Percentiles rank a stretch among this genome's conserved stretches.
phyloP scores from a whole-genome alignment of 2,797 vertebrate species.

The Tarsius wallacei region DNA sequence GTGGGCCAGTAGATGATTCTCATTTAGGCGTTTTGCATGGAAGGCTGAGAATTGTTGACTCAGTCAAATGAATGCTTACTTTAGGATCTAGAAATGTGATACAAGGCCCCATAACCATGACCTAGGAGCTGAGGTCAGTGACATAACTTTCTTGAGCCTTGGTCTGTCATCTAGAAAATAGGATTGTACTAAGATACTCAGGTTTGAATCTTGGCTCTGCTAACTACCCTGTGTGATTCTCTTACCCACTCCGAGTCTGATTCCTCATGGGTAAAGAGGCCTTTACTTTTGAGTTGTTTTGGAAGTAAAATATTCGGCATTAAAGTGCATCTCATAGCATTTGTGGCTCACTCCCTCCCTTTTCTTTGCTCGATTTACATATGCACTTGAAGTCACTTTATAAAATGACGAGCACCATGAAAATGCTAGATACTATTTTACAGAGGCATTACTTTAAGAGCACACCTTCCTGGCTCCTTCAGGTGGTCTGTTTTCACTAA shows the following conservation, averaged over 20 bases:
- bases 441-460: neutral
- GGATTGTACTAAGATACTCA: neutral
- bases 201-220: neutral
- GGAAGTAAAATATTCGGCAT: neutral
- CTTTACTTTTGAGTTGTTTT: conserved; percentile 31
- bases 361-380: conserved; percentile 43
- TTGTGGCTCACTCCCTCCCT: neutral
- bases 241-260: neutral
- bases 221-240: neutral
- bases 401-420: neutral
- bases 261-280: neutral
- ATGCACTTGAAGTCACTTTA: neutral
- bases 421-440: conserved; percentile 33
- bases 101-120: neutral
- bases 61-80: neutral
- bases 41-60: neutral
- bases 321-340: neutral
- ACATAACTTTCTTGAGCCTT: neutral
- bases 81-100: neutral
- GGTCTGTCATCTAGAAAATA: neutral
- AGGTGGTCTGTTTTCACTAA: neutral
- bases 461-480: neutral
- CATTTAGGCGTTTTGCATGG: neutral
- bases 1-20: neutral
- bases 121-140: neutral